Base-by-base conservation (phyloP, 2,888 invertebrate species). In the Drosophila monieri region DNA sequence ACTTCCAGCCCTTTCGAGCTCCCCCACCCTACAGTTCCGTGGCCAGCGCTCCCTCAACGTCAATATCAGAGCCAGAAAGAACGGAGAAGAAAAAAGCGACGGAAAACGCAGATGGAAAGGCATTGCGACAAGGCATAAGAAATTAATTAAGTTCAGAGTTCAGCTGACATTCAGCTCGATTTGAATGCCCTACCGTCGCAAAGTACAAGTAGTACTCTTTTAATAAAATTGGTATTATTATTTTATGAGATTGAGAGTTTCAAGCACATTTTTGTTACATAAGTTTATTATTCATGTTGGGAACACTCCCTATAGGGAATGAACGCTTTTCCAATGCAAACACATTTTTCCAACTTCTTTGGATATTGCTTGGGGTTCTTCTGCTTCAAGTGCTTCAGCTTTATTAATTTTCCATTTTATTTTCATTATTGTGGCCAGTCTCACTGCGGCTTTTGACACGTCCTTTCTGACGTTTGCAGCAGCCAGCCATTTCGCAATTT, bases 121-220 rank as follows among this genome's bases (percentile, higher is more conserved):
- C 44, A 44, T 32, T 65, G 25, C 62, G 49, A 48, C 55, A 67
- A 58, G 44, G 56, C 49, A 67, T 54, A 56, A 52, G 72, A 84
- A 75, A 84, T 73, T 70, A 73, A 86, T 77, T 86, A 80, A 73
- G 51, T 69, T 39, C 32, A 15, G 51, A 44, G 18, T 44, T 30
- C 5, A 23, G 44, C 51, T 53, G 14, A n/a, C 9, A 41, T 35
- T 66, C 6, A 30, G 8, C 10, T 3, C 6, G 39, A n/a, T 35
- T 35, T 39, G 10, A 25, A 47, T 46, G 9, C 62, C 4, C 53
- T 65, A 1, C 23, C 30, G 5, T 6, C 6, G 0, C 14, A 6
- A 2, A 15, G 6, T 2, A 18, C 18, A 18, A 18, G 18, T 18
- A 10, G 14, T 10, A 14, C 4, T 14, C n/a, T 37, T 35, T 35